Base-by-base conservation (phyloP, 2,113 vertebrate species). In the Pao palembangensis region DNA sequence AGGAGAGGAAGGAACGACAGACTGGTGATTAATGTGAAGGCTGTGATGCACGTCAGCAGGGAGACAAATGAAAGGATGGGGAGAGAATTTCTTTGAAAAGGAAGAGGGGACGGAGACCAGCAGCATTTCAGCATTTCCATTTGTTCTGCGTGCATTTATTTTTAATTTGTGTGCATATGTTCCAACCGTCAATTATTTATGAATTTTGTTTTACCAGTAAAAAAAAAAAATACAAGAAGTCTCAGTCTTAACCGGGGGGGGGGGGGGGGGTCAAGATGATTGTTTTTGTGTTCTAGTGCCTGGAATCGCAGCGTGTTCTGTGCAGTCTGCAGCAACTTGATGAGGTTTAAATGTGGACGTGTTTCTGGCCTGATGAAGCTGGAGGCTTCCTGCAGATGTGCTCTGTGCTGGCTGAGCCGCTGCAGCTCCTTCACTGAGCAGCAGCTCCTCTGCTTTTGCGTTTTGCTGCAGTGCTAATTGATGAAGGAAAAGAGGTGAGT, bases 401-500 rank as follows among this genome's bases (percentile, higher is more conserved):
- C 34, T 38, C 34, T 38, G 31, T 5, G 23, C 23, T 25, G 23
- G 23, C 31, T 34, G 34, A 38, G 34, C 34, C 34, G 18, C 60
- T 86, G 86, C 82, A 63, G 83, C 71, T 75, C 88, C 89, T 90
- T 71, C 57, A 60, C 88, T 87, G 91, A 93, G 91, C 92, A 93
- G 90, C 87, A 73, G 69, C 15, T 85, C 87, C 86, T 88, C 49
- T 34, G 83, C 79, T 87, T 89, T 75, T 82, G 90, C 78, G 80
- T 87, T 89, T 75, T 82, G 90, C 78, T 59, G 84, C 64, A 58
- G 81, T 28, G 50, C 90, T 94, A 93, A 95, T 92, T 95, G 93
- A 92, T 88, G 89, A 90, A 92, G 90, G 62, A 63, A 71, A 87
- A 3, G 57, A 81, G 43, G 88, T 38, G 64, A 88, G 83, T 84